Base-by-base conservation (phyloP, 2,113 vertebrate genomes). In the Trochalopteron elliotii region DNA sequence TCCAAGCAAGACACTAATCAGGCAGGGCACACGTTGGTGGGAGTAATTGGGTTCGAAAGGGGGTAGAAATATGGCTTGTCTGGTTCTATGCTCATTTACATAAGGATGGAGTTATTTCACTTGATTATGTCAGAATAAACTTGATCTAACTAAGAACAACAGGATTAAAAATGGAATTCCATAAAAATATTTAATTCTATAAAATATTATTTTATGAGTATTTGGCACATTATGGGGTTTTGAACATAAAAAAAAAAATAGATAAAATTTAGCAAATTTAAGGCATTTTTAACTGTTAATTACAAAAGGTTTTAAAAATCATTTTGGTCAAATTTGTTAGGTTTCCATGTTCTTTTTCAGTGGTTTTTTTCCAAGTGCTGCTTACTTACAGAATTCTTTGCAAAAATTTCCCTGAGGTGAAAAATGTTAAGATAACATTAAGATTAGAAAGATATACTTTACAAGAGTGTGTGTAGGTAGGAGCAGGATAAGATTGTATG, bases 401-500 rank as follows among this genome's bases (percentile, higher is more conserved):
- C 40, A 50, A 93, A 82, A 90, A 39, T 25, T 70, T 90, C 52
- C 53, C 83, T 14, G 30, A n/a, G 60, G 83, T 83, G 42, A 86
- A 96, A 97, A 83, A 72, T 74, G 68, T 88, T 83, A 94, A 83
- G 75, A 83, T 80, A 97, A 95, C 79, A 80, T 72, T 90, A 85
- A 92, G 93, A 96, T 94, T 80, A 96, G 68, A 70, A 94, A 81
- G 83, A 94, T 89, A 94, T 10, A 85, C 67, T 85, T 95, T 52
- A 70, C 59, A 90, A 92, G 94, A 95, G 93, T 90, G 94, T 77
- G 76, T 77, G 86, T 83, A 81, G 83, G 92, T 83, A 82, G 75
- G 64, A 93, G 50, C 81, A 30, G 81, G 76, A 57, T 77, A 92
- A 69, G 57, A 61, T 2, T 88, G 37, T 59, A 65, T 49, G 85